Percentiles rank a stretch among this genome's conserved stretches.
phyloP scores from a whole-genome alignment of 2,113 vertebrate genomes.

The Regulus satrapa region DNA sequence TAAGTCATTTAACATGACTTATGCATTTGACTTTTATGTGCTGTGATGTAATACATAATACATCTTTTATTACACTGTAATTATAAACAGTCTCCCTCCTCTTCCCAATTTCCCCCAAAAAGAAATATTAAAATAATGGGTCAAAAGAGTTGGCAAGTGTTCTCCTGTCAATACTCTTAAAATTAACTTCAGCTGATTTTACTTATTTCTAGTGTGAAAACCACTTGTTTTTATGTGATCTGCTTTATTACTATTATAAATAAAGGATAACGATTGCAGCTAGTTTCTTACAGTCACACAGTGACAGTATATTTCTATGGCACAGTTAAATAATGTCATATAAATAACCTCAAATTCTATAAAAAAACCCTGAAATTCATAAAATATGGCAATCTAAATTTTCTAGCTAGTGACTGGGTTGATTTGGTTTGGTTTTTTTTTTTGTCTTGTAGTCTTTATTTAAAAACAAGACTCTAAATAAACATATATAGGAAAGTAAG shows the following conservation, averaged over 20 bases:
- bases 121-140: neutral
- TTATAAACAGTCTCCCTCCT: neutral
- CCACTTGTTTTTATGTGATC: conserved; percentile 9
- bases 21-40: neutral
- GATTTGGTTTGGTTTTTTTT: rapidly evolving
- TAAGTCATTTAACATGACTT: too few relatives aligned
- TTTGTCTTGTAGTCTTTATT: neutral
- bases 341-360: neutral
- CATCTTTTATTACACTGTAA: neutral
- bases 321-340: neutral
- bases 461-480: neutral
- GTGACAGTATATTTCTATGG: neutral
- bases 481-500: neutral
- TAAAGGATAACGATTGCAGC: neutral
- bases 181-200: conserved; percentile 21
- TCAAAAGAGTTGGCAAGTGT: neutral
- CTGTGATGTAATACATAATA: neutral
- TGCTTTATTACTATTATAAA: conserved; percentile 22
- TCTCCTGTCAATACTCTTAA: neutral
- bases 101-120: neutral
- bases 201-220: conserved; percentile 30
- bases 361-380: neutral
- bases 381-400: neutral
- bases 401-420: neutral
- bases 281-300: neutral